phyloP scores from a whole-genome alignment of 2,888 invertebrate species.

The Amblyteles armatorius region DNA sequence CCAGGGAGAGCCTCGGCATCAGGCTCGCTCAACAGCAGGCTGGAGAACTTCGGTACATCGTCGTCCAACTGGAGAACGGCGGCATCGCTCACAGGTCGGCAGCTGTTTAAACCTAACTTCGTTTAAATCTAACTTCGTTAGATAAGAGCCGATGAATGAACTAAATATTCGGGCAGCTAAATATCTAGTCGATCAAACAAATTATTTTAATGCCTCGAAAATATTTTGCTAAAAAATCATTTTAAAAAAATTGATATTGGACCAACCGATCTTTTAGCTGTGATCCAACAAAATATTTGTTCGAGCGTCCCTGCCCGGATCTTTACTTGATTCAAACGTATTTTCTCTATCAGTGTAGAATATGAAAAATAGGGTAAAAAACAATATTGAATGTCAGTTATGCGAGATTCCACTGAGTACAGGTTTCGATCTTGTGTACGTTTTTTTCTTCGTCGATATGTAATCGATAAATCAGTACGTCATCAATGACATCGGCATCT shows the following conservation, averaged over 20 bases:
- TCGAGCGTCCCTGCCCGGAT: no score
- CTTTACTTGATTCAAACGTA: no score
- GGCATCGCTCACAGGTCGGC: constrained; percentile 86
- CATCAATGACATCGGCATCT: constrained; percentile 18
- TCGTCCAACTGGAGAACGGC: constrained; percentile 85
- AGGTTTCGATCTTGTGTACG: neutral
- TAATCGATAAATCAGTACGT: constrained; percentile 42
- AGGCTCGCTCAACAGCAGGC: constrained; percentile 88
- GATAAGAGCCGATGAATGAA: neutral
- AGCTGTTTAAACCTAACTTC: neutral
- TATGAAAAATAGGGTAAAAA: no score
- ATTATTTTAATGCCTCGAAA: no score
- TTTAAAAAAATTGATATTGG: no score
- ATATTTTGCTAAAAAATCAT: no score
- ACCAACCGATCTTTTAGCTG: no score
- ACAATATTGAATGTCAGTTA: neutral
- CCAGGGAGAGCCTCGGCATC: constrained; percentile 90
- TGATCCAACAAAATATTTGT: no score
- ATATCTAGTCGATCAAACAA: no score
- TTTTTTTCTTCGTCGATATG: constrained; percentile 26
- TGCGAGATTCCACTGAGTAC: neutral
- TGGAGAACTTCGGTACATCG: constrained; percentile 80
- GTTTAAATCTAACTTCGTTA: neutral
- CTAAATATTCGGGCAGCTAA: no score
- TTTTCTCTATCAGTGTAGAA: no score